These are phyloP conservation scores for Chiroxiphia lanceolata DNA, from an alignment of 2,797 vertebrate species.

Conservation along the genomic window DNA sequence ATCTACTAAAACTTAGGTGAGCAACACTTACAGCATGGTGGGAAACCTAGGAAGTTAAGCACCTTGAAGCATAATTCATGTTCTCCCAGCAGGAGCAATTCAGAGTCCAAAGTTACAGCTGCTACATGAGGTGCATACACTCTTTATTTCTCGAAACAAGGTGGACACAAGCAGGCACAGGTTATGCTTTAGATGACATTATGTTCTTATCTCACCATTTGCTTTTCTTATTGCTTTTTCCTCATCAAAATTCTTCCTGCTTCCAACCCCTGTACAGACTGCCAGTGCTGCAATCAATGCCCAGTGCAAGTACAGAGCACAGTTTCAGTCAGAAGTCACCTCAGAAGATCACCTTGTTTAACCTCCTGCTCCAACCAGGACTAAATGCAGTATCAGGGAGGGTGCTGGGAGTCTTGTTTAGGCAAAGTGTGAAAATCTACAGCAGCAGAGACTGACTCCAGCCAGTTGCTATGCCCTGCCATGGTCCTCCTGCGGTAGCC, in stretches of 20 bases:
- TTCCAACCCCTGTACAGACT: neutral
- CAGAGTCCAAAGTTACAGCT: neutral
- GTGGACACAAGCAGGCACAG: neutral
- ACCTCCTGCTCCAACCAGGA: neutral
- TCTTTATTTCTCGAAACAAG: neutral
- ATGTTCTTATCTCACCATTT: neutral
- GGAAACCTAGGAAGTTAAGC: neutral
- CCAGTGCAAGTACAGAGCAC: neutral
- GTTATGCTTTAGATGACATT: neutral
- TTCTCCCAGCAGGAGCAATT: neutral
- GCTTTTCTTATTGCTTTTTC: neutral
- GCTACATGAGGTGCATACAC: neutral
- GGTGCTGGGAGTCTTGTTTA: neutral
- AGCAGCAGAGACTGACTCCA: neutral
- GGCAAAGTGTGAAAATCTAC: neutral
- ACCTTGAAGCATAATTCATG: neutral
- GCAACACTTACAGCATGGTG: accelerated
- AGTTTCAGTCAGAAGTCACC: neutral
- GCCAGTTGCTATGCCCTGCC: neutral
- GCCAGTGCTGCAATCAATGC: neutral
- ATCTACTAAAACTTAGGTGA: neutral
- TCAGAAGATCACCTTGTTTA: neutral
- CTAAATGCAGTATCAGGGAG: neutral
- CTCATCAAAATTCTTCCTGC: slow-evolving; percentile 7
- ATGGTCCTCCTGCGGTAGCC: accelerated